A percentile compares a stretch with the other conserved stretches of the same genome.
Conservation (phyloP, 2,113 vertebrate genomes). For the Glaucidium brasilianum region DNA sequence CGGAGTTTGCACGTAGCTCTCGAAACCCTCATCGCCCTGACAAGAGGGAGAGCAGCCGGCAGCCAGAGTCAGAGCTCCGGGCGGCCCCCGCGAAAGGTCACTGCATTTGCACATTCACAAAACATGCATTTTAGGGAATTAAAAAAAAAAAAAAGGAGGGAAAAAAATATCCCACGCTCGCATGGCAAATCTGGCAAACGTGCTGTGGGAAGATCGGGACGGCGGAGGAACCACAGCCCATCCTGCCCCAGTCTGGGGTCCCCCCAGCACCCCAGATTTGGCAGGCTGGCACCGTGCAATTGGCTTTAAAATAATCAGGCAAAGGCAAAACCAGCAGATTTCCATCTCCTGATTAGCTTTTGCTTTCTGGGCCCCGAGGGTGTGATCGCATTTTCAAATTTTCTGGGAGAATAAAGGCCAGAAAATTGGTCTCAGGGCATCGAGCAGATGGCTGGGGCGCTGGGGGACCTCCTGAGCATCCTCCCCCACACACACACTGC, state of each 20-base stretch:
- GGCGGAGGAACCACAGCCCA: not conserved
- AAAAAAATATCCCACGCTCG: accelerated
- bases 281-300: not conserved
- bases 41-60: not conserved
- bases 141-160: not conserved
- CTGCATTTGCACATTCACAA: not conserved
- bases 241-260: accelerated
- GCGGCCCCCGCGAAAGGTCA: not conserved
- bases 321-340: not conserved
- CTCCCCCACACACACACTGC: not conserved
- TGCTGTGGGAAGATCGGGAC: accelerated
- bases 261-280: not conserved
- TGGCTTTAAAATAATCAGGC: not conserved
- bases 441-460: not conserved
- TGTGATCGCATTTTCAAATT: not conserved
- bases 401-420: not conserved
- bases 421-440: not conserved
- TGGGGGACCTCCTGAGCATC: accelerated
- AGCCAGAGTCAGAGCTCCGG: not conserved
- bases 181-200: accelerated
- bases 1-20: not conserved
- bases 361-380: not conserved
- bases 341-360: not conserved
- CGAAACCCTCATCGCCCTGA: not conserved
- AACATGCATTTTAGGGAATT: not conserved